Evolutionary conservation across 92 coral and sea anemone genomes (phyloP), one percentile per base, ranked within the genome.

Genomic region (Meandrina meandrites): DNA sequence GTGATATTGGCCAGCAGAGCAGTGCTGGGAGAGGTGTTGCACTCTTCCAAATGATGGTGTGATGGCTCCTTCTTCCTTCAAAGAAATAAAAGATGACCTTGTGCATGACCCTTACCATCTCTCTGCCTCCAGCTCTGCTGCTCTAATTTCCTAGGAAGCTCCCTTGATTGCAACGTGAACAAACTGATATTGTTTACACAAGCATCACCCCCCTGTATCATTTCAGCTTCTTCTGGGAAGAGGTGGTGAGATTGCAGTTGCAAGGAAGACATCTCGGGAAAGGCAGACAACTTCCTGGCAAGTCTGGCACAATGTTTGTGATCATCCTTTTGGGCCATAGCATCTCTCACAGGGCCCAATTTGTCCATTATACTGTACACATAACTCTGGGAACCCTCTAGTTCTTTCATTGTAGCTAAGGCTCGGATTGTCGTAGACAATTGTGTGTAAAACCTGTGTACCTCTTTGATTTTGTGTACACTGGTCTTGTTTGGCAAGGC

Each of bases 311-410:
- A 34, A 24, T 58, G 54, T 64, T 76, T 81, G 42, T 92, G 47
- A 42, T 87, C 95, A 31, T 92, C 91, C 16, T 81, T 82, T 68
- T 86, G 87, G 4, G 87, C 86, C 22, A 89, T 56, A 34, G 85
- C 77, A 36, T 92, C 92, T 67, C 79, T 70, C 0, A 92, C 92
- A 15, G 92, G 92, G 30, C 92, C 94, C 28, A 92, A 75, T 51
- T 92, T 92, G 66, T 92, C 94, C 88, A 92, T 36, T 30, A 92
- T 75, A 45, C 84, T 83, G 69, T 92, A 92, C 16, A 81, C 88
- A 58, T 40, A 79, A 3, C 86, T 86, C 71, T 89, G 92, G 4
- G 87, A 74, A 17, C 84, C 62, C 27, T 87, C 81, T 35, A 87
- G 53, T 56, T 83, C 90, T 30, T 84, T 69, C 95, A 92, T 87